Base-by-base conservation (phyloP, 2,113 vertebrate species). In the Platysternon megacephalum region DNA sequence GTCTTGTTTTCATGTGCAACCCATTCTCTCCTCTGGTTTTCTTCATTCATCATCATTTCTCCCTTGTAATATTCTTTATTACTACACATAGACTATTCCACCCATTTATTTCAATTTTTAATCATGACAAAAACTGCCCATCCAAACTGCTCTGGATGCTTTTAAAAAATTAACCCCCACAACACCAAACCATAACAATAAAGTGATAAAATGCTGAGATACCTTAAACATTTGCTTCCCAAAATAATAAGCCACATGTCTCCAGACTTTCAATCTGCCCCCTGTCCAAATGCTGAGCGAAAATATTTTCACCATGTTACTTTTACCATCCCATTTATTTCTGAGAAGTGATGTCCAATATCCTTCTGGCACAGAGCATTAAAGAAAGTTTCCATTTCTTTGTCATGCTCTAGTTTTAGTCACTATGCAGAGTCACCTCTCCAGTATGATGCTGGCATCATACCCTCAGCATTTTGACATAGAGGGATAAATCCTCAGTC, bases 381-480 rank as follows among this genome's bases (percentile, higher is more conserved):
- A 55, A 55, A 26, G 55, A 93, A 94, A 96, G 87, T 44, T 21
- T 3, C 87, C 2, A 90, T 85, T 93, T 82, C 79, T 94, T 96
- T 91, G 39, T 82, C 86, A 80, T 84, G 51, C 53, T 84, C 28
- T 80, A 79, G 28, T 32, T 89, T 89, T 51, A 93, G 84, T n/a
- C n/a, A 79, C 68, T 94, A 32, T 68, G 55, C 28, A 90, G 74
- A 90, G 88, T 61, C 72, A 84, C 80, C 85, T 94, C 72, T 89
- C 55, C 39, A 92, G 39, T 89, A 90, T 89, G 55, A 84, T 94
- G 8, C 11, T 13, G 12, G 11, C 56, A 82, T 48, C n/a, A 92
- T 55, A 44, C 86, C 96, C 96, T 90, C 44, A 84, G 95, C 93
- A 96, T 90, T 61, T 82, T 61, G 90, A 94, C 90, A 95, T 82